Percentiles rank a stretch among this genome's conserved stretches.
These are phyloP conservation scores for Haliclona indistincta DNA, from an alignment of 37 sponge, comb jelly and placozoan genomes.

Conservation along the genomic window DNA sequence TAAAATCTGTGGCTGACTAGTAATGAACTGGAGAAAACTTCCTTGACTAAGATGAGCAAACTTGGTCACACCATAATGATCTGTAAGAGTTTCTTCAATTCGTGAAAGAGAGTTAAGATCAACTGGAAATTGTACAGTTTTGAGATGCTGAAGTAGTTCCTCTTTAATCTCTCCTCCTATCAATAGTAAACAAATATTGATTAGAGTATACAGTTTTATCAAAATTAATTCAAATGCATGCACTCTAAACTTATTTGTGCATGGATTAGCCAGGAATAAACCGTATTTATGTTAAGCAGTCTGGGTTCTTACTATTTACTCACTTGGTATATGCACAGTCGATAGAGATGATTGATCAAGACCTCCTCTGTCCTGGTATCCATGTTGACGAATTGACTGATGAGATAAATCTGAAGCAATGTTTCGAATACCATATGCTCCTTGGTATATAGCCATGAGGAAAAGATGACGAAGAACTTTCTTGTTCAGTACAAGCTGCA, in stretches of 20 bases:
- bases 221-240: too few relatives aligned
- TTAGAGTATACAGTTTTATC: too few relatives aligned
- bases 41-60: conserved; percentile 44
- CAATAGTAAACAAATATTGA: neutral
- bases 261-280: too few relatives aligned
- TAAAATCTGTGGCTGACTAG: neutral
- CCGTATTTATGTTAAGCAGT: too few relatives aligned
- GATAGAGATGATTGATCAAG: too few relatives aligned
- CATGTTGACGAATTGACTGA: too few relatives aligned
- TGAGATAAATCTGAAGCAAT: too few relatives aligned
- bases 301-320: too few relatives aligned
- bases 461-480: conserved; percentile 21
- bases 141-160: conserved; percentile 12
- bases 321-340: too few relatives aligned
- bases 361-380: too few relatives aligned
- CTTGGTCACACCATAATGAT: conserved; percentile 5
- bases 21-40: conserved; percentile 48
- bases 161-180: conserved; percentile 36
- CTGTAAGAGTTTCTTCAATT: conserved; percentile 18
- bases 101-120: conserved; percentile 36
- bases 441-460: conserved; percentile 34
- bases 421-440: conserved; percentile 35
- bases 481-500: conserved; percentile 11
- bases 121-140: conserved; percentile 15
- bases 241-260: too few relatives aligned